These are phyloP conservation scores for Hermetia illucens DNA, from an alignment of 1,140 invertebrate species.

Conservation along the genomic window DNA sequence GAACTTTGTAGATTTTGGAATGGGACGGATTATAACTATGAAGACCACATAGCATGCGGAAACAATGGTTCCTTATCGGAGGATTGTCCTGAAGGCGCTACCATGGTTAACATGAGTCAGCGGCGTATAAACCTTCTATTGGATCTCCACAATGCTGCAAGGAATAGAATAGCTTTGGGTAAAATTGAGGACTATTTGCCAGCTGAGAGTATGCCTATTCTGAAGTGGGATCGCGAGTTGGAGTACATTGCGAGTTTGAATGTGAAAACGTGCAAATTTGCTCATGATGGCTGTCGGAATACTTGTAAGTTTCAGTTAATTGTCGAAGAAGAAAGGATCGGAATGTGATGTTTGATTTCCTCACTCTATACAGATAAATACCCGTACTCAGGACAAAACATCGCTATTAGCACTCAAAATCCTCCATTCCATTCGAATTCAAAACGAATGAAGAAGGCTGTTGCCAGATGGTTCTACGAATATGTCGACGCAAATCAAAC, in stretches of 20 bases:
- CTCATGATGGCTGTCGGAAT: conserved; percentile 23
- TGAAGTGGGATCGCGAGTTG: conserved; percentile 24
- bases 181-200: conserved; percentile 14
- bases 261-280: conserved; percentile 19
- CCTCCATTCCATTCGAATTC: conserved; percentile 24
- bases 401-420: conserved; percentile 24
- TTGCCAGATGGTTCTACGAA: conserved; percentile 23
- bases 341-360: too few species aligned
- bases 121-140: conserved; percentile 18
- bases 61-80: conserved; percentile 16
- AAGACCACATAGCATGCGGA: conserved; percentile 16
- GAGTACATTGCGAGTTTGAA: conserved; percentile 20
- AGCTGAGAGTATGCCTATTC: conserved; percentile 18
- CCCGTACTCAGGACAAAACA: conserved; percentile 17
- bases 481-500: conserved; percentile 21
- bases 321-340: too few species aligned
- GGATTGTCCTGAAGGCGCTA: conserved; percentile 15
- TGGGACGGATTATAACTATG: conserved; percentile 17
- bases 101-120: conserved; percentile 20
- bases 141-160: conserved; percentile 23
- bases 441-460: conserved; percentile 21
- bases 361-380: not conserved
- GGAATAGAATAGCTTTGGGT: conserved; percentile 17
- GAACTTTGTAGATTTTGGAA: conserved; percentile 18
- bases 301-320: conserved; percentile 11